Evolutionary conservation across 30 jellyfish, hydroid and myxozoan species (phyloP), one percentile per base, ranked within the genome.

Genomic region (Sanderia malayensis): DNA sequence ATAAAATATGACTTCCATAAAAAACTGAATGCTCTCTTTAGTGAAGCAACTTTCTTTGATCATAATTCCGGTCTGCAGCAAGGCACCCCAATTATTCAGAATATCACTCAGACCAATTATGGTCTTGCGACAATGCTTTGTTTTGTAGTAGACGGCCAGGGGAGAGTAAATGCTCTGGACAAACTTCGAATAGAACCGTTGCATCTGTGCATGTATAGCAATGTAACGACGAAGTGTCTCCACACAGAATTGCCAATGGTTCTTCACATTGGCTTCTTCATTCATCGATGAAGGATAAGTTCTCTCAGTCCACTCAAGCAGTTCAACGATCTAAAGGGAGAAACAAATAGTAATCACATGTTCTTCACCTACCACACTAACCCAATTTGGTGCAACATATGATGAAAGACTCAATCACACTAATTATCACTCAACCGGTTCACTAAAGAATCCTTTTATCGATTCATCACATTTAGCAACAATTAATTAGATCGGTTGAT

Each of bases 231-330:
- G 67, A 3, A 76, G 67, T 23, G 87, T 76, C 34, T 76, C 87
- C 4, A 76, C 73, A 31, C 87, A 76, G 61, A 76, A 76, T 49
- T 76, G 67, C 87, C 87, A 76, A 53, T 76, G 87, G 41, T 73
- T 76, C 33, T 46, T 76, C 0, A 65, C 30, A 44, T 68, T 61
- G 53, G 47, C 47, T 27, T 63, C 87, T 1, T 28, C 57, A 26
- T 45, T 59, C 4, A 47, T 75, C 20, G 67, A 46, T 22, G 53
- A 28, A 4, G 87, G 87, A 53, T 76, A 76, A 0, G 87, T 76
- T 64, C 62, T 76, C 71, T 76, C 87, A 2, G 87, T 76, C 87
- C 87, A 76, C 49, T 76, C 87, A 22, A 76, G 74, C 30, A 76
- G 30, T 32, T 76, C 87, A 52, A 61, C 44, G 18, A 76, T 76